phyloP scores from a whole-genome alignment of 2,888 invertebrate genomes.

The Cephus pygmeus region DNA sequence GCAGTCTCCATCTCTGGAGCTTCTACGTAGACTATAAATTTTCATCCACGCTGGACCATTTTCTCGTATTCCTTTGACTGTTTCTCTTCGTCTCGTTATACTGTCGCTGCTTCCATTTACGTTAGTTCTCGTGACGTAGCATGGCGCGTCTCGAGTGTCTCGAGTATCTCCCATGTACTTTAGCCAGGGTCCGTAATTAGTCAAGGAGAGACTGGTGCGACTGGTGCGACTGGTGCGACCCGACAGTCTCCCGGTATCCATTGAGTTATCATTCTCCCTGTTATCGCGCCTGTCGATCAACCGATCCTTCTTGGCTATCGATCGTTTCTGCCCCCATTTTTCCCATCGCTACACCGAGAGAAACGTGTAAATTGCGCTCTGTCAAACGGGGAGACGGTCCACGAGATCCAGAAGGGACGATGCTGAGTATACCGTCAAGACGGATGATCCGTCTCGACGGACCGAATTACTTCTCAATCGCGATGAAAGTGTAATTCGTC shows the following conservation, averaged over 20 bases:
- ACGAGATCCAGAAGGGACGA: not conserved
- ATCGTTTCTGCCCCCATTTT: not conserved
- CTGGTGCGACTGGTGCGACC: too few species aligned
- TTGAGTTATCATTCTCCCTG: too few species aligned
- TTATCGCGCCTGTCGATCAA: too few species aligned
- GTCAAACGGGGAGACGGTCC: constrained; percentile 9
- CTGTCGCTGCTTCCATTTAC: too few species aligned
- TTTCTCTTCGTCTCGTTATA: not conserved
- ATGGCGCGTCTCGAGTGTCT: too few species aligned
- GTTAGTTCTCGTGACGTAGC: too few species aligned
- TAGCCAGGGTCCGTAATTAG: too few species aligned
- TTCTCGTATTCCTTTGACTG: not conserved
- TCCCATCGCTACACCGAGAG: not conserved
- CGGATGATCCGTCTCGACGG: constrained; percentile 13
- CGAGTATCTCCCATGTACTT: too few species aligned
- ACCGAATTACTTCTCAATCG: constrained; percentile 23
- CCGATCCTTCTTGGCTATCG: not conserved
- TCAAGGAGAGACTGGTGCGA: too few species aligned
- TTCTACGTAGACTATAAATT: constrained; percentile 1
- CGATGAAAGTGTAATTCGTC: constrained; percentile 23
- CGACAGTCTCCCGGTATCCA: too few species aligned
- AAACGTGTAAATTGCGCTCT: constrained; percentile 12
- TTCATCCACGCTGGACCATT: not conserved
- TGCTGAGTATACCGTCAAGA: constrained; percentile 2
- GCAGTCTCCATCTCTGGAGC: constrained; percentile 27